Base-by-base conservation (phyloP, 1,140 invertebrate genomes). In the Capitella teleta region DNA sequence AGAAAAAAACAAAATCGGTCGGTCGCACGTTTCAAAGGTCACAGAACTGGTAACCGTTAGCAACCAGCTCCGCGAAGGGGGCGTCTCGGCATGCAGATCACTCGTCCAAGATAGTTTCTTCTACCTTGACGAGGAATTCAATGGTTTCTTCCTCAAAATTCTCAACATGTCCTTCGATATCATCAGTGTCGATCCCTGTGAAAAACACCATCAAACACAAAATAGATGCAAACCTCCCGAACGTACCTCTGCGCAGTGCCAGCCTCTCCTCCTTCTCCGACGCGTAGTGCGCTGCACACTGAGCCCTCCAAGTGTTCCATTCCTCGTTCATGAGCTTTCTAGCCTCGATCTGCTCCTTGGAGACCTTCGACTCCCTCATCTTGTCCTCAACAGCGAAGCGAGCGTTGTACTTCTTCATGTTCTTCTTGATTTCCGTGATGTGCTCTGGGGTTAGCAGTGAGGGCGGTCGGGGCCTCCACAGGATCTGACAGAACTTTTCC, bases 71-170 rank as follows among this genome's bases (percentile, higher is more conserved):
- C 30, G n/a, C 8, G 30, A 8, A 32, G 8, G 30, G 30, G 30
- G n/a, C 8, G n/a, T 8, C 8, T 10, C n/a, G 30, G n/a, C 30
- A n/a, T n/a, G 30, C 30, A 12, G 10, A 8, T 26, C 72, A 62
- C 55, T 71, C 70, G 43, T 86, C 83, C 61, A 92, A 75, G 53
- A 85, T 72, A 18, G 82, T 86, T 57, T 80, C 80, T 80, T 96
- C 92, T 78, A 95, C 90, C 78, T 94, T 95, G 62, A 96, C 81
- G 76, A 97, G 87, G 82, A 96, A 94, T 83, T 96, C 92, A 61
- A 96, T 83, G 64, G 86, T 79, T 78, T 96, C 92, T 67, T 96
- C 91, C 66, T 93, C 88, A 59, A 92, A 81, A 63, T 93, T 90
- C 56, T 84, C 82, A 28, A 80, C 80, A 61, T 92, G 83, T 37